Percentiles rank a stretch among this genome's conserved stretches.
Conservation (phyloP, 2,113 vertebrate genomes). For the Antennarius striatus region DNA sequence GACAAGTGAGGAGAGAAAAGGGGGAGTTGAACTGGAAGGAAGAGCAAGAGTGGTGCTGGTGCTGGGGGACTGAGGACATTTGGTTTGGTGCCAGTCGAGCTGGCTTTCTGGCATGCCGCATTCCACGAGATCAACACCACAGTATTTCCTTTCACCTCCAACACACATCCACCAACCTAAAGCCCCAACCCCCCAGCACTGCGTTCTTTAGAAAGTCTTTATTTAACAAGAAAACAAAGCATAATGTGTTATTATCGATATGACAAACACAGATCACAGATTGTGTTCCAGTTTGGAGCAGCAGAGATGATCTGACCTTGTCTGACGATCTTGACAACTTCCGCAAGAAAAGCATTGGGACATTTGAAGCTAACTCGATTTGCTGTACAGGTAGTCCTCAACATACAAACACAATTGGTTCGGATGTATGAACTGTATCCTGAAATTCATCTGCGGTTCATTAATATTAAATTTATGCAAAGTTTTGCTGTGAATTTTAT, state of each 20-base stretch:
- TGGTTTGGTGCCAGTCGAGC: slow-evolving; percentile 82
- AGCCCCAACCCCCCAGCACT: slow-evolving; percentile 13
- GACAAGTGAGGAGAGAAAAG: slow-evolving; percentile 1
- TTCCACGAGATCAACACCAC: slow-evolving; percentile 82
- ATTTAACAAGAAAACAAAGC: slow-evolving; percentile 5
- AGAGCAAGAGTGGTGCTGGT: slow-evolving; percentile 7
- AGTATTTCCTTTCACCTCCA: slow-evolving; percentile 81
- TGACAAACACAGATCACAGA: too few species aligned
- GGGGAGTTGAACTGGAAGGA: slow-evolving; percentile 21
- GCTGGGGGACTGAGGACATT: slow-evolving; percentile 68
- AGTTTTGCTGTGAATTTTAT: too few species aligned
- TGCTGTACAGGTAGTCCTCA: too few species aligned
- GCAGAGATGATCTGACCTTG: too few species aligned
- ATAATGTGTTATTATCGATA: neutral
- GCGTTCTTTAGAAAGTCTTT: slow-evolving; percentile 17
- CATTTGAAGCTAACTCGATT: too few species aligned
- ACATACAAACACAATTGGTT: too few species aligned
- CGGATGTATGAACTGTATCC: too few species aligned
- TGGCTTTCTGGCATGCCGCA: slow-evolving; percentile 76
- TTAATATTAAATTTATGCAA: too few species aligned
- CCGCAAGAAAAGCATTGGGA: neutral
- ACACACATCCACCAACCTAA: slow-evolving; percentile 41
- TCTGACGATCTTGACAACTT: too few species aligned
- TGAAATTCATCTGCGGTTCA: too few species aligned
- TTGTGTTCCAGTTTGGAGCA: too few species aligned